phyloP scores from a whole-genome alignment of 2,113 vertebrate genomes.

The Paradoxurus hermaphroditus region DNA sequence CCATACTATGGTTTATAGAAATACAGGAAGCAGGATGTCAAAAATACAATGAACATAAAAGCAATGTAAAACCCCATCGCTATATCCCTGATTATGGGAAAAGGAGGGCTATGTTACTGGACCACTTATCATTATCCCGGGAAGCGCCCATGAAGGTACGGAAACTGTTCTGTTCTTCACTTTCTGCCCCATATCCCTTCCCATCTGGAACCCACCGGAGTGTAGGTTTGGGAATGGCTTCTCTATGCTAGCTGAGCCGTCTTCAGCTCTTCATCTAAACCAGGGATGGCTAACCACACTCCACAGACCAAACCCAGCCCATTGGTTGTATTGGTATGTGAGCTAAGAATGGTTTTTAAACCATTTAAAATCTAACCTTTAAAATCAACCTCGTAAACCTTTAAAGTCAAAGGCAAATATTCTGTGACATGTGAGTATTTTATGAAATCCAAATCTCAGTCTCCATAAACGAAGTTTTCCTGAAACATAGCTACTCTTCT shows the following conservation, averaged over 20 bases:
- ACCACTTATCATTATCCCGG: background rate
- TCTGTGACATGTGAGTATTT: background rate
- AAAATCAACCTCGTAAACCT: too few species aligned
- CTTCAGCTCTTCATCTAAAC: background rate
- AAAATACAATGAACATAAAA: conserved; percentile 29
- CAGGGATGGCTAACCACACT: background rate
- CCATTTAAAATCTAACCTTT: too few species aligned
- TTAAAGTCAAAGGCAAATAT: background rate
- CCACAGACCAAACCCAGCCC: background rate
- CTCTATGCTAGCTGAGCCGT: background rate
- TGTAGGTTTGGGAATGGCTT: background rate
- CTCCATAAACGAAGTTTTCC: background rate
- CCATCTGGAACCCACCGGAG: background rate
- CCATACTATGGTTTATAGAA: background rate
- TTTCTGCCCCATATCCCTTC: background rate
- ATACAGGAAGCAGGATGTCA: background rate
- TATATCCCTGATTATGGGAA: background rate
- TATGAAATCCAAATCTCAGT: background rate
- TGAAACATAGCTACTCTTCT: background rate
- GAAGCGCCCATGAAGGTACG: background rate
- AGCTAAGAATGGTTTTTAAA: background rate
- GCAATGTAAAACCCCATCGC: background rate
- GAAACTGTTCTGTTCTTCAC: background rate
- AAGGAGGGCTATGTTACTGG: background rate
- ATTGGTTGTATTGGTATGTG: background rate